Base-by-base conservation (phyloP, 2,113 vertebrate species). In the Psittacula cyanocephala region DNA sequence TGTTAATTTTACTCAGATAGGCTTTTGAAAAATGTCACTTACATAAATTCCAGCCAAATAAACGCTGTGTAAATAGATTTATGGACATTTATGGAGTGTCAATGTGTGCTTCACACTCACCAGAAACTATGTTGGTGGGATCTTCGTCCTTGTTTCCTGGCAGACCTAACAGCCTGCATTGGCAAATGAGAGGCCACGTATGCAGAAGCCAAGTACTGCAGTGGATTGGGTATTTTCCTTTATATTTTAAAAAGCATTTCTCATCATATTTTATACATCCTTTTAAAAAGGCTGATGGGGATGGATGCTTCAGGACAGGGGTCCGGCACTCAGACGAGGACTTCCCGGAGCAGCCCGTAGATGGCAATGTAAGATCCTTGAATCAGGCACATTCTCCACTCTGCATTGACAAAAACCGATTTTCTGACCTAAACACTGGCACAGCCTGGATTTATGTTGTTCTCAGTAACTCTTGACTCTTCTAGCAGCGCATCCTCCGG, bases 351-450 rank as follows among this genome's bases (percentile, higher is more conserved):
- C 11, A 2, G 87, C 93, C 97, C 74, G 14, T 53, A 97, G 97
- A 12, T 96, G 97, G 97, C 95, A 95, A 92, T 94, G 57, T 62
- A 31, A 29, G 96, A 94, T 94, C 39, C 91, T 28, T 3, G 43
- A 17, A 87, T 62, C 3, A 5, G 43, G 46, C 29, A 0, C 4
- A 0, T 23, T 10, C 35, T 65, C 43, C 1, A 2, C 50, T 47
- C 46, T 2, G 29, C 29, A 0, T 0, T 14, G 64, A 1, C 25
- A 47, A 3, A 11, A 70, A 2, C 13, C 3, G 3, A 0, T 3
- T 16, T 5, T 28, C 3, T 19, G 9, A 20, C 53, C 47, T 43
- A 3, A 11, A 2, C 27, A 2, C 4, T 3, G 33, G 3, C 41
- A 17, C 49, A 2, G 1, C 10, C 41, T 31, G 65, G 5, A 2